Evolutionary conservation across 2,113 vertebrate species (phyloP), one percentile per base, ranked within the genome.

Genomic region (Felis catus): DNA sequence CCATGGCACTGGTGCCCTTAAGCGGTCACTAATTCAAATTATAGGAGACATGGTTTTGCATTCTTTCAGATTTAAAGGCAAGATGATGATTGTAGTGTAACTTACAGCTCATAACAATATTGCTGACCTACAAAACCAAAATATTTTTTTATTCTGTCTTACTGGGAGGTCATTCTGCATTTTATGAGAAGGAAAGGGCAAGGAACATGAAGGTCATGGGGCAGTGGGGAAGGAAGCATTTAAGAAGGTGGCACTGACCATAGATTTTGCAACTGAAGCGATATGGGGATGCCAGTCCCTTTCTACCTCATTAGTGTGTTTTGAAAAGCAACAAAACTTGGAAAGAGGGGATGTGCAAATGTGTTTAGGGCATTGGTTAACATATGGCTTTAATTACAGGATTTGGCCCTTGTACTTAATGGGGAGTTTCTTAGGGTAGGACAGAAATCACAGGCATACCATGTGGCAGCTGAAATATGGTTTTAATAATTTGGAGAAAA

Each of bases 401-500:
- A 53, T 73, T 53, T 66, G 48, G 63, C 82, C 55, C 48, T 86
- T 51, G 78, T 39, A n/a, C 83, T 89, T 45, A 12, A 9, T 1
- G 8, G 78, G 41, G 68, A 71, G 25, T 91, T 95, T 89, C 81
- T 48, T 16, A 36, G 78, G 92, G 27, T 18, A 68, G 89, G 45
- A 91, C 63, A 58, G 39, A 80, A 87, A 70, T 65, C 73, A 70
- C 18, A 33, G 82, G 4, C 45, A 80, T 55, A 15, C n/a, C 11
- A 1, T 36, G 29, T 61, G 51, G 45, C 80, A 45, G 88, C 27
- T 93, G 95, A 98, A n/a, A 55, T 74, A 96, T 11, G 51, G 81
- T 70, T 96, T 93, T 93, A 96, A 96, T 97, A 93, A 93, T 95
- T 78, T 95, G 78, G 51, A 83, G 93, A 92, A 97, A 89, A 65